These are phyloP conservation scores for Papilio gigon DNA, from an alignment of 2,888 invertebrate genomes.

Conservation along the genomic window DNA sequence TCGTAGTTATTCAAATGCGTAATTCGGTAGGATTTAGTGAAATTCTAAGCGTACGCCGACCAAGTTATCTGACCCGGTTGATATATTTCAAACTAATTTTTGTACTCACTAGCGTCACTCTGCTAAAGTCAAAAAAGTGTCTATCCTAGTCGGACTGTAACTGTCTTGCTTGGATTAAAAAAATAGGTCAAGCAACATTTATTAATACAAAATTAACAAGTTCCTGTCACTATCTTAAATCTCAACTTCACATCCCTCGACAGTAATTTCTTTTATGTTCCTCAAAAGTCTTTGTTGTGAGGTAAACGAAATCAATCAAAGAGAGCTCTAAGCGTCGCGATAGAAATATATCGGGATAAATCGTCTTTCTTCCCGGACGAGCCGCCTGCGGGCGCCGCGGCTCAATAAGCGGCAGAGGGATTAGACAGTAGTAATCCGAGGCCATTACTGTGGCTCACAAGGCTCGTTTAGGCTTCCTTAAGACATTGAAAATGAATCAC, in stretches of 20 bases:
- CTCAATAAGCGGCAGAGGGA: slow-evolving; percentile 35
- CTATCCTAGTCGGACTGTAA: too few species aligned
- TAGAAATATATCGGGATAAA: slow-evolving; percentile 33
- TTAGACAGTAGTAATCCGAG: slow-evolving; percentile 37
- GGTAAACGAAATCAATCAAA: slow-evolving; percentile 33
- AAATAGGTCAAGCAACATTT: too few species aligned
- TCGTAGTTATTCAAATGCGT: slow-evolving; percentile 41
- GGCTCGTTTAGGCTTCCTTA: slow-evolving; percentile 20
- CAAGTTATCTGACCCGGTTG: too few species aligned
- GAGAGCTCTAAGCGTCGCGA: slow-evolving; percentile 14
- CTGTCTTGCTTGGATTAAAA: too few species aligned
- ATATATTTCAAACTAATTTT: not conserved
- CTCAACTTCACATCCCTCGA: not conserved
- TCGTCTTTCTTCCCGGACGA: slow-evolving; percentile 21
- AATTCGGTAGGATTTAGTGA: slow-evolving; percentile 36
- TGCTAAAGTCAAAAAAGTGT: too few species aligned
- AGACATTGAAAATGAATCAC: slow-evolving; percentile 19
- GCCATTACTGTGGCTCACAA: slow-evolving; percentile 24
- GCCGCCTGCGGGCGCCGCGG: slow-evolving; percentile 5
- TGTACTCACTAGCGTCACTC: too few species aligned
- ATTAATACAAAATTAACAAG: too few species aligned
- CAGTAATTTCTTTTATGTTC: slow-evolving; percentile 1
- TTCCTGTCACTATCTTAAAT: too few species aligned
- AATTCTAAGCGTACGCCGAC: slow-evolving; percentile 35
- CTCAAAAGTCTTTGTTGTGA: slow-evolving; percentile 19